Conservation (phyloP, 2,113 vertebrate species). For the Pogona vitticeps region DNA sequence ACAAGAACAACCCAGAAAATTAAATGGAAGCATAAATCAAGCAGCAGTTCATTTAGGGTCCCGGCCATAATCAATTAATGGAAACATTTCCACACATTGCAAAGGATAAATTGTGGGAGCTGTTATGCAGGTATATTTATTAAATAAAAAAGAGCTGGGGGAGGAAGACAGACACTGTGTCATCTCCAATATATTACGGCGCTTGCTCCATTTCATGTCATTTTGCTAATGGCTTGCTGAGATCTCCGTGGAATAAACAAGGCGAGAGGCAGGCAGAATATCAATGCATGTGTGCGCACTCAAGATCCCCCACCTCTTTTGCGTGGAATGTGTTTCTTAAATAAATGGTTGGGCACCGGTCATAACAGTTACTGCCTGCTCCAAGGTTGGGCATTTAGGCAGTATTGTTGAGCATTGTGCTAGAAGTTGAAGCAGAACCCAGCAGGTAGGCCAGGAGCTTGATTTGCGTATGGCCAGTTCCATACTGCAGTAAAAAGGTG, state of each 20-base stretch:
- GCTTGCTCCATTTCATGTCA: conserved; percentile 40
- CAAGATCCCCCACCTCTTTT: background rate
- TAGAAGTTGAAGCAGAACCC: background rate
- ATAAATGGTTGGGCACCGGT: too few species aligned
- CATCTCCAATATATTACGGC: background rate
- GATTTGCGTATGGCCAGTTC: background rate
- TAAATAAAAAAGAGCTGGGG: conserved; percentile 53
- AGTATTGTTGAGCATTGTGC: too few species aligned
- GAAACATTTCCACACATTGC: conserved; percentile 33
- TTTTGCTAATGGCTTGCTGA: conserved; percentile 41
- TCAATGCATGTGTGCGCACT: background rate
- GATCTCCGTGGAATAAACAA: conserved; percentile 43
- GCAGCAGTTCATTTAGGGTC: conserved; percentile 28
- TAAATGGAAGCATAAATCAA: conserved; percentile 54
- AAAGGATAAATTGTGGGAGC: background rate
- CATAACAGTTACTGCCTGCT: too few species aligned
- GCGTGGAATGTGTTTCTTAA: background rate
- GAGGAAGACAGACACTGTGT: background rate
- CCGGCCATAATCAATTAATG: conserved; percentile 56
- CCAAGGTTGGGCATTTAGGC: background rate
- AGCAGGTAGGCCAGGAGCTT: background rate
- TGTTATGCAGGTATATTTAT: conserved; percentile 52
- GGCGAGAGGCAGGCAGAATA: background rate
- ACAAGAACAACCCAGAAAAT: conserved; percentile 38
- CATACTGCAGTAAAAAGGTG: too few species aligned